Conservation (phyloP, 2,888 invertebrate genomes). For the Andrena trimmerana region DNA sequence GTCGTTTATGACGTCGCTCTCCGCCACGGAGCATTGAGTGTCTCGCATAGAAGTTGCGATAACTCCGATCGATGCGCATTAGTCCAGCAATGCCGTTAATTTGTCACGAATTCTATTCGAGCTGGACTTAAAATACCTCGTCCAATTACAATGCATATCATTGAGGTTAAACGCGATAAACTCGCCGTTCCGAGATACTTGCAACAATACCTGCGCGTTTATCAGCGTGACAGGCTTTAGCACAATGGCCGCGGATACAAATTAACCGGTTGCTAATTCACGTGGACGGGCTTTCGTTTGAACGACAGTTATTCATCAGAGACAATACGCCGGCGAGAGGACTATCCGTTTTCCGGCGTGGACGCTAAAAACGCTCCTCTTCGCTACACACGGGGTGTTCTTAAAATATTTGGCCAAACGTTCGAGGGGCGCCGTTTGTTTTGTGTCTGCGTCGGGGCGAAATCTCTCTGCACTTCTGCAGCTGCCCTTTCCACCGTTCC, state of each 20-base stretch:
- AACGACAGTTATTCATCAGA: conserved; percentile 20
- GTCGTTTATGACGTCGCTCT: neutral
- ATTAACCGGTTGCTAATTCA: conserved; percentile 31
- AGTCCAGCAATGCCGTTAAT: conserved; percentile 15
- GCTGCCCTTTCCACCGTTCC: conserved; percentile 6
- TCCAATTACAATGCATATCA: neutral
- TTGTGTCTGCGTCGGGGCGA: conserved; percentile 1
- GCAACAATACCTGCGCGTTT: conserved; percentile 11
- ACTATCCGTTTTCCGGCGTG: neutral
- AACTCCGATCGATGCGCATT: neutral
- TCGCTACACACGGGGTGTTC: neutral
- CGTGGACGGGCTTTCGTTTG: conserved; percentile 4
- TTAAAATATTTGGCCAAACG: no score
- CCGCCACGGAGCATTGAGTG: neutral
- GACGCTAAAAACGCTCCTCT: neutral
- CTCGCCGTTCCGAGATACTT: neutral
- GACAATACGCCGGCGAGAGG: neutral
- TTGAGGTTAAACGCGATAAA: conserved; percentile 25
- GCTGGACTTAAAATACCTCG: neutral
- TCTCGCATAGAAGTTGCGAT: neutral
- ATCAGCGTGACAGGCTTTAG: conserved; percentile 10
- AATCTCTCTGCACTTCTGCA: conserved; percentile 18
- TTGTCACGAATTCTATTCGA: neutral
- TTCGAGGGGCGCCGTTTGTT: no score
- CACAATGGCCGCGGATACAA: conserved; percentile 25